These are phyloP conservation scores for Spatulosminthurus flaviceps DNA, from an alignment of 2,888 invertebrate species.

Conservation along the genomic window DNA sequence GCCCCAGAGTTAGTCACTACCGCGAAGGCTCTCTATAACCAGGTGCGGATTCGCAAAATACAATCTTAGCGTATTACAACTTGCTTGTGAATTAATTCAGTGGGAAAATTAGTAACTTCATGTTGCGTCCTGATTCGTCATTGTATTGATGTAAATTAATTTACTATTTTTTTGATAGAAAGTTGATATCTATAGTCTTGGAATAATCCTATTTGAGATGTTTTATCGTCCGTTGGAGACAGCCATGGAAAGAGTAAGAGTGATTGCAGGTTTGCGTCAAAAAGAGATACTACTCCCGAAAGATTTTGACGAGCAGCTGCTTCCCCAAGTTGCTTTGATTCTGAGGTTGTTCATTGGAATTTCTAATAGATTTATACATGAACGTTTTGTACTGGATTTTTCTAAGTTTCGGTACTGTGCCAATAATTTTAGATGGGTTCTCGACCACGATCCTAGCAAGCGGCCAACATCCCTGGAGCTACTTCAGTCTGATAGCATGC, in stretches of 20 bases:
- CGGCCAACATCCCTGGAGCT: conserved; percentile 88
- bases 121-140: no score
- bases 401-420: not conserved
- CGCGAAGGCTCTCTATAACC: conserved; percentile 79
- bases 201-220: conserved; percentile 96
- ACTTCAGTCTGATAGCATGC: conserved; percentile 81
- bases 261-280: conserved; percentile 77
- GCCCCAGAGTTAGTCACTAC: conserved; percentile 88
- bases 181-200: conserved; percentile 87
- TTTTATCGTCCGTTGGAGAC: conserved; percentile 84
- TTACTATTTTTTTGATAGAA: conserved; percentile 70
- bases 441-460: conserved; percentile 83
- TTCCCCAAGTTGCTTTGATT: conserved; percentile 72
- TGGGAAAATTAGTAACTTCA: no score
- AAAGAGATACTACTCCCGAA: conserved; percentile 77
- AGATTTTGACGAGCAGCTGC: conserved; percentile 72
- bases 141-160: no score
- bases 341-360: no score
- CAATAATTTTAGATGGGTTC: conserved; percentile 79
- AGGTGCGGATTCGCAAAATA: conserved; percentile 67
- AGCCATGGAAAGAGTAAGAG: conserved; percentile 86
- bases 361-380: no score
- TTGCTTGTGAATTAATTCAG: no score
- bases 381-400: not conserved
- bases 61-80: no score